Evolutionary conservation across 2,797 vertebrate species (phyloP), one percentile per base, ranked within the genome.

Genomic region (Prunella strophiata): DNA sequence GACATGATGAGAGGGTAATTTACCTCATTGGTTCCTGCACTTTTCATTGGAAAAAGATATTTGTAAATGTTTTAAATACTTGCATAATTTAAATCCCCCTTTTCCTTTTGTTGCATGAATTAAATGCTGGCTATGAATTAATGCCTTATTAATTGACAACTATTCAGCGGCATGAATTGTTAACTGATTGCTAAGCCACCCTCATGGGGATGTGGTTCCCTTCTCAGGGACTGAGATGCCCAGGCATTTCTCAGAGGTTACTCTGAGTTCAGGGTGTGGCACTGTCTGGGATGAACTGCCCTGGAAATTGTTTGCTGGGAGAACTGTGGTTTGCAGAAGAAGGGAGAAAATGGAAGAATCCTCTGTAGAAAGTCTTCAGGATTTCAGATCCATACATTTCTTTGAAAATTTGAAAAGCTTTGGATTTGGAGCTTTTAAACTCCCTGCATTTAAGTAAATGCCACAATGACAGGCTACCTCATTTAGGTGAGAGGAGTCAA

Each of bases 221-320:
- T 86, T 79, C 47, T 61, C 30, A 47, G 57, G 22, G n/a, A 10
- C 38, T 40, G 50, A 83, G 34, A 32, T 4, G 4, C 76, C 15
- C 30, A 40, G 57, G 14, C 1, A 4, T 70, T 61, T 65, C 50
- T 67, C 0, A 0, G 22, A 7, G 20, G 16, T 42, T 47, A 6
- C 34, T 51, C 36, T 5, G 19, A 73, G 58, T 9, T 29, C 51
- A 48, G 70, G 2, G 2, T 3, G 0, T 25, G 48, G 26, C 21
- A 25, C 29, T 42, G 61, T 32, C 23, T 58, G 51, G 16, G 25
- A n/a, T 62, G 79, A 66, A 22, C 30, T 54, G 40, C 16, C 29
- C 55, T 71, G 71, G 45, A 27, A 62, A 51, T 25, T 13, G n/a
- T 17, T 57, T 77, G 32, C 5, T 82, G 45, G 30, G 52, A 57